Conservation (phyloP, 2,113 vertebrate species). For the Emydura subglobosa region DNA sequence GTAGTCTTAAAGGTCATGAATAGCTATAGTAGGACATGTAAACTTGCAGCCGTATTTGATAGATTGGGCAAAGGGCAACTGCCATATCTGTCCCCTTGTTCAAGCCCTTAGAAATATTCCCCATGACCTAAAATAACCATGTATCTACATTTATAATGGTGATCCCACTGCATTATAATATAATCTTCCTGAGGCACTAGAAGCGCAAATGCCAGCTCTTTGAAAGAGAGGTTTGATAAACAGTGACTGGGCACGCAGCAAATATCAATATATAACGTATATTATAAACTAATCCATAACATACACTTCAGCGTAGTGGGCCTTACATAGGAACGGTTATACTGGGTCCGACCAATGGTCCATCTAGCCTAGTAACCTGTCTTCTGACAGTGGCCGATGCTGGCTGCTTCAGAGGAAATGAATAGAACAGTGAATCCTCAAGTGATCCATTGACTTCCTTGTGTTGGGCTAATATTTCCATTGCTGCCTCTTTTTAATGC, state of each 20-base stretch:
- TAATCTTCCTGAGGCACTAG: neutral
- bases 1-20: neutral
- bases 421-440: no score
- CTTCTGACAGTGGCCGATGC: no score
- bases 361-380: no score
- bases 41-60: neutral
- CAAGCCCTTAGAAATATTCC: neutral
- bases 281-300: neutral
- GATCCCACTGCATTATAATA: neutral
- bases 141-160: neutral
- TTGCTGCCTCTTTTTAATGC: neutral
- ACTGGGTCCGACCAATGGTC: no score
- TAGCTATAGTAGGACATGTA: neutral
- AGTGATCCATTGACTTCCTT: neutral
- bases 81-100: neutral
- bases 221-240: neutral
- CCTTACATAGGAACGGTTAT: neutral
- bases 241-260: neutral
- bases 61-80: neutral
- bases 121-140: no score
- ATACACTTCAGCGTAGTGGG: fast-evolving
- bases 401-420: no score
- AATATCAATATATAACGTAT: neutral
- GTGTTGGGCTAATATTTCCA: neutral
- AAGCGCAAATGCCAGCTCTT: neutral